These are phyloP conservation scores for Drosophila histrio DNA, from an alignment of 2,888 invertebrate genomes.

Conservation along the genomic window DNA sequence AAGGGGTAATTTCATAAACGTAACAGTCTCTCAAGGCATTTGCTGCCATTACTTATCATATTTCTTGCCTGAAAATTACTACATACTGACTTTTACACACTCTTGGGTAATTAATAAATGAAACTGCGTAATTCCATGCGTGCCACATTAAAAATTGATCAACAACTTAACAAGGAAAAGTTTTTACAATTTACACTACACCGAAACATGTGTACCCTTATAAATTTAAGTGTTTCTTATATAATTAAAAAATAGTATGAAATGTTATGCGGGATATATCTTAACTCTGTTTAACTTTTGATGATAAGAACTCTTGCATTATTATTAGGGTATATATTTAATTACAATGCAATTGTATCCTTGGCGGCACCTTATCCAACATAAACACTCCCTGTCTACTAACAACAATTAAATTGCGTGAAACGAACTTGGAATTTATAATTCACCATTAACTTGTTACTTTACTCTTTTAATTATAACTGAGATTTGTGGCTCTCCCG, in stretches of 20 bases:
- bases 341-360: slow-evolving; percentile 11
- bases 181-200: background rate
- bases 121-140: slow-evolving; percentile 36
- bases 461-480: slow-evolving; percentile 45
- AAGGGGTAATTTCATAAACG: background rate
- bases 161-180: slow-evolving; percentile 1
- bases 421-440: slow-evolving; percentile 52
- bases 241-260: background rate
- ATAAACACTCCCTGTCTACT: slow-evolving; percentile 16
- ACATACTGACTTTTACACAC: background rate
- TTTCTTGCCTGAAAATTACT: slow-evolving; percentile 8
- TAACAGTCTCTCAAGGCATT: background rate
- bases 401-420: slow-evolving; percentile 19
- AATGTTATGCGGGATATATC: background rate
- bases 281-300: background rate
- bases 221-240: background rate
- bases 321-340: background rate
- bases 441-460: slow-evolving; percentile 45
- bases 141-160: slow-evolving; percentile 28
- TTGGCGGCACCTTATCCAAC: slow-evolving; percentile 15
- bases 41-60: slow-evolving; percentile 3
- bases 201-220: background rate
- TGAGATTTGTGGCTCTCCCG: slow-evolving; percentile 31
- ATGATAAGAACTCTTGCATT: background rate
- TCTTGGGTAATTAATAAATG: slow-evolving; percentile 26